Evolutionary conservation across 2,888 invertebrate genomes (phyloP), one percentile per base, ranked within the genome.

Genomic region (Mythimna albipuncta): DNA sequence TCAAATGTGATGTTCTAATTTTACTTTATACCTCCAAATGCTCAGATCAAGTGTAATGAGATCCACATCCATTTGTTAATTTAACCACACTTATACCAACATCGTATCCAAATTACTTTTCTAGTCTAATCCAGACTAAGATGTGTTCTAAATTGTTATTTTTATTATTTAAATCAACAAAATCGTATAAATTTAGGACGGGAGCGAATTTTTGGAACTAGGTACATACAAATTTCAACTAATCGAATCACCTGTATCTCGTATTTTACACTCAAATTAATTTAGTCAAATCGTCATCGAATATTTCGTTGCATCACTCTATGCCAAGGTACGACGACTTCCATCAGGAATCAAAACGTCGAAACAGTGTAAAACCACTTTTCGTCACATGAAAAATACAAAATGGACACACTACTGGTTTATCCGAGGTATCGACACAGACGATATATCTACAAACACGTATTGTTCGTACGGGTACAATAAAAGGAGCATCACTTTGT

Each of bases 171-270:
- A 72, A 77, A 72, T 72, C 81, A 89, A 87, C 85, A 88, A 89
- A 88, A 87, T 94, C 94, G 94, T 94, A 94, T 94, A 92, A 90
- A 93, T 89, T 92, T 81, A 93, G 95, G 95, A 95, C 95, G 95
- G 95, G 94, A 92, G 92, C 92, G 91, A 93, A 91, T 89, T 92
- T 92, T 90, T 91, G 87, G 88, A 90, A 87, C 86, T 87, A 85
- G 88, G 72, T 84, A 84, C 81, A 81, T 82, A 85, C 80, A 84
- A 85, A 88, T 87, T 87, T 89, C 85, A 79, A 85, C 89, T 90
- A 92, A 88, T 82, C 81, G 70, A 87, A 84, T 89, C 84, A 87
- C 80, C 84, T 86, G 83, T 89, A 89, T 82, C 72, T 84, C 83
- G 76, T 89, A 88, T 85, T 87, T 88, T 89, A 92, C 89, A 90